phyloP scores from a whole-genome alignment of 2,888 invertebrate genomes.

The Drosophila ustulata region DNA sequence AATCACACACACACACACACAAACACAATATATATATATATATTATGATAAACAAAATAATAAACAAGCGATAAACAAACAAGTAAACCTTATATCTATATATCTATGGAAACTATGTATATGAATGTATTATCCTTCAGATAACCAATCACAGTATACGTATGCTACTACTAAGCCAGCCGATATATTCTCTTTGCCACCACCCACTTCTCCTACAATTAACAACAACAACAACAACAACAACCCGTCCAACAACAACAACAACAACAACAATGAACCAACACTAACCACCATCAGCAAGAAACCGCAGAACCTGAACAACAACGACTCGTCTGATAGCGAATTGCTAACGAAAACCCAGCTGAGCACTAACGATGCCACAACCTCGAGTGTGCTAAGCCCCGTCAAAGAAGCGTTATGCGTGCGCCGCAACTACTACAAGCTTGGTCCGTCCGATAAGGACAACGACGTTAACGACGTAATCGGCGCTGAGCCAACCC shows the following conservation, averaged over 20 bases:
- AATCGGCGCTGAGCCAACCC: constrained; percentile 17
- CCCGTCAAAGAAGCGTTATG: constrained; percentile 75
- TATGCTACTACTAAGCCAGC: constrained; percentile 81
- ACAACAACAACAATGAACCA: constrained; percentile 43
- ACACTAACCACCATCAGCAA: constrained; percentile 39
- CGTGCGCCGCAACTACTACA: constrained; percentile 79
- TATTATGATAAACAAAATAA: constrained; percentile 17
- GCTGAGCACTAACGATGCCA: constrained; percentile 21
- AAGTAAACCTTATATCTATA: constrained; percentile 31
- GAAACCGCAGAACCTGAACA: constrained; percentile 14
- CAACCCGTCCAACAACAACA: constrained; percentile 40
- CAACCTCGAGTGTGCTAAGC: constrained; percentile 59
- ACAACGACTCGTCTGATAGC: constrained; percentile 29
- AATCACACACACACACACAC: constrained; percentile 24
- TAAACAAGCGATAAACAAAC: constrained; percentile 6
- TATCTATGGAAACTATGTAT: constrained; percentile 73
- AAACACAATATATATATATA: constrained; percentile 20
- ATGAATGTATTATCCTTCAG: constrained; percentile 84
- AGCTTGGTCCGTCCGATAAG: constrained; percentile 82
- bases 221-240: constrained; percentile 81
- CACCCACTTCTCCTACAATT: constrained; percentile 73
- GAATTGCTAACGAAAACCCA: constrained; percentile 76
- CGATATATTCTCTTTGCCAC: constrained; percentile 80
- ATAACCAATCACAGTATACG: constrained; percentile 83
- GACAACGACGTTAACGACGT: constrained; percentile 14